A percentile compares a stretch with the other conserved stretches of the same genome.
phyloP scores from a whole-genome alignment of 2,113 vertebrate genomes.

The Gymnocephalus cernua region DNA sequence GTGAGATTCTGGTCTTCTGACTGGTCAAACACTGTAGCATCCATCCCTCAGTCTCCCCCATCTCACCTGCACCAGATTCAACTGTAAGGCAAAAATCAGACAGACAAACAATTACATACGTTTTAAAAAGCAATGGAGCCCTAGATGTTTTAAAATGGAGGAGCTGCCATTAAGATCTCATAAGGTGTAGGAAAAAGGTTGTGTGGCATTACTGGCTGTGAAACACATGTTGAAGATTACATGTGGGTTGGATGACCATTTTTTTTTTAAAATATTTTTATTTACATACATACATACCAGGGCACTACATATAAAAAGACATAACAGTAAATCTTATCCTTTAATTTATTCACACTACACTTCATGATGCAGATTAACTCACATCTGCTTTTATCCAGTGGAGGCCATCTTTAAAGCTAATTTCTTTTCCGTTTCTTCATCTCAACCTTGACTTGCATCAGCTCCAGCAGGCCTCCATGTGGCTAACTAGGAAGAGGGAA shows the following conservation, averaged over 20 bases:
- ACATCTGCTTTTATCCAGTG: neutral
- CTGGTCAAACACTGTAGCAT: neutral
- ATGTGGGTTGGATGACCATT: neutral
- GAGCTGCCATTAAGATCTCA: neutral
- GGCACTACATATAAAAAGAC: neutral
- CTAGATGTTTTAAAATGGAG: neutral
- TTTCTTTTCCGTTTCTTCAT: neutral
- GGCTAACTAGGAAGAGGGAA: neutral
- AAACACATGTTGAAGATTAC: neutral
- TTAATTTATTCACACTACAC: neutral
- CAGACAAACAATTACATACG: neutral
- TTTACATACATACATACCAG: no score
- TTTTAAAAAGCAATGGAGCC: neutral
- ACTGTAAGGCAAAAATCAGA: neutral
- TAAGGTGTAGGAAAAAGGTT: neutral
- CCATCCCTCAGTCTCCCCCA: neutral
- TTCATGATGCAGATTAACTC: neutral
- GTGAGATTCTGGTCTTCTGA: conserved; percentile 34
- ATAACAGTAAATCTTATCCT: neutral
- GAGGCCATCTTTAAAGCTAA: neutral
- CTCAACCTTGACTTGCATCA: fast-evolving
- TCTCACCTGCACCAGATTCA: neutral
- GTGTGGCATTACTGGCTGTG: neutral
- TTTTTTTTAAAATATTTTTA: no score
- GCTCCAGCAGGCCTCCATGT: neutral